These are phyloP conservation scores for Subacronicta megacephala DNA, from an alignment of 2,888 invertebrate species.

Conservation along the genomic window DNA sequence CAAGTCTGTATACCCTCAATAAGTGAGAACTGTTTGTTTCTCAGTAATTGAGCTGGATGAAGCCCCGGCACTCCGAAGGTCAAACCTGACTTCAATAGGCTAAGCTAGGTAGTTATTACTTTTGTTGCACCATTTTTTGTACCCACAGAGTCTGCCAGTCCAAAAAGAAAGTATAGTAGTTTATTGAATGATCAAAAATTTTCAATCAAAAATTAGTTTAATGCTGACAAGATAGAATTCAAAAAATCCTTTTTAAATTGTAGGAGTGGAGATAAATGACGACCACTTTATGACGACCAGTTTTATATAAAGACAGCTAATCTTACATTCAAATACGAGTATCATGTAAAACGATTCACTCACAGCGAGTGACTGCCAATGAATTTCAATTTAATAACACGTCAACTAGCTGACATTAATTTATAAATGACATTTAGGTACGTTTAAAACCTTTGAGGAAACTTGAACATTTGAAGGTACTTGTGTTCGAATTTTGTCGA, in stretches of 20 bases:
- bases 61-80: no score
- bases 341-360: constrained; percentile 33
- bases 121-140: no score
- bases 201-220: neutral
- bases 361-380: neutral
- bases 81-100: no score
- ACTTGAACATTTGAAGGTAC: constrained; percentile 3
- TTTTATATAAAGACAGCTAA: constrained; percentile 16
- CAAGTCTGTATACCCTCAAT: no score
- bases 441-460: constrained; percentile 3
- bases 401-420: constrained; percentile 10
- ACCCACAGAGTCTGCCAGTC: no score
- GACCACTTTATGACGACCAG: neutral
- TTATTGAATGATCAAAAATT: no score
- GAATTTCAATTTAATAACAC: constrained; percentile 21
- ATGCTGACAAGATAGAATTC: constrained; percentile 2
- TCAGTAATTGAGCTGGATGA: no score
- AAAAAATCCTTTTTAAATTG: neutral
- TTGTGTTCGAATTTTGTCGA: neutral
- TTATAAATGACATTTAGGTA: constrained; percentile 7
- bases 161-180: no score
- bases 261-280: neutral
- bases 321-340: constrained; percentile 32
- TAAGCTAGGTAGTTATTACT: no score
- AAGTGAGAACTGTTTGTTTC: no score